phyloP scores from a whole-genome alignment of 2,888 invertebrate species.

The Rhaphigaster nebulosa region DNA sequence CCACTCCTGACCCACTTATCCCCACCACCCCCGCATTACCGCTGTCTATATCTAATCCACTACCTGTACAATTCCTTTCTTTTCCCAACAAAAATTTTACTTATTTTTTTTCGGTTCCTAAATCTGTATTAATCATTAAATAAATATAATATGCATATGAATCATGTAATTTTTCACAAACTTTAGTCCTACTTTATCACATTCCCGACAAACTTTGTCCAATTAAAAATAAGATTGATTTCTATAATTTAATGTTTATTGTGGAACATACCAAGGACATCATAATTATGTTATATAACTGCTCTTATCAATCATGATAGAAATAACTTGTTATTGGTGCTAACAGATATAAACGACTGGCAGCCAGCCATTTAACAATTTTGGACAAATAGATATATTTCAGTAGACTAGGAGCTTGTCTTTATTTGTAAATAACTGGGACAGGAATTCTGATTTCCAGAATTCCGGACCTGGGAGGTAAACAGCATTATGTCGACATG shows the following conservation, averaged over 20 bases:
- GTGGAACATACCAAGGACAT: too few relatives aligned
- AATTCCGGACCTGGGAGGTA: too few relatives aligned
- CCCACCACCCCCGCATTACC: conserved; percentile 53
- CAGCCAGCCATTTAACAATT: too few relatives aligned
- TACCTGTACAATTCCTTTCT: neutral
- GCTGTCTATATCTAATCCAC: neutral
- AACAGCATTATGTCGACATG: too few relatives aligned
- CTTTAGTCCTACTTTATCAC: neutral
- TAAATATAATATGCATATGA: neutral
- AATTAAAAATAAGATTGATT: neutral
- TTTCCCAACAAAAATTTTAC: neutral
- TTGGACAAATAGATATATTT: too few relatives aligned
- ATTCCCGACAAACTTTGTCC: neutral
- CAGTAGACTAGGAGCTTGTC: neutral
- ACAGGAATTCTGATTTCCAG: too few relatives aligned
- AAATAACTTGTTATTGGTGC: too few relatives aligned
- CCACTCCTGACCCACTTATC: conserved; percentile 53
- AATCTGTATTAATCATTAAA: neutral
- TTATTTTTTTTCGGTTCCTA: neutral
- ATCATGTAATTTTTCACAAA: neutral
- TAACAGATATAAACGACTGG: too few relatives aligned
- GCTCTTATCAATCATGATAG: too few relatives aligned
- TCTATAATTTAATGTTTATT: neutral
- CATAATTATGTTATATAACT: too few relatives aligned
- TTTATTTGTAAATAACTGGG: neutral